A percentile compares a stretch with the other conserved stretches of the same genome.
Evolutionary conservation across 2,888 invertebrate genomes (phyloP).

Genomic region (Ephialtes manifestator): DNA sequence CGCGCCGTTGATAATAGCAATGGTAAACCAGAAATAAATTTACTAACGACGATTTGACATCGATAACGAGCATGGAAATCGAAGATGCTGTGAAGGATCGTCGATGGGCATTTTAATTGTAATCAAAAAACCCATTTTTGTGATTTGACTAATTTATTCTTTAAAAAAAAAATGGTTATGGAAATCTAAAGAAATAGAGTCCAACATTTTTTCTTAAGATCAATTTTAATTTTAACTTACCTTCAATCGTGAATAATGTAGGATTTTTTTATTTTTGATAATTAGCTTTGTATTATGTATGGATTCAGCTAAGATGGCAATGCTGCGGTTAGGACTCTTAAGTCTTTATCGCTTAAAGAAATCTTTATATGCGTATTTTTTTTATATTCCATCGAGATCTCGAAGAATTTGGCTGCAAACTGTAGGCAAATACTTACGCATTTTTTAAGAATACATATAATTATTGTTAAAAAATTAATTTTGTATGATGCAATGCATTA

Average conservation of each 20-base stretch:
- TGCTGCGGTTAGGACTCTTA: no score
- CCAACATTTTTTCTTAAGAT: no score
- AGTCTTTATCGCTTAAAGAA: no score
- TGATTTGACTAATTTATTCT: neutral
- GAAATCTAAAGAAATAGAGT: neutral
- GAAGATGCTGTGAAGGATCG: neutral
- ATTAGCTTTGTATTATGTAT: neutral
- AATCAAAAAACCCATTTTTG: neutral
- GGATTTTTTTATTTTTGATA: neutral
- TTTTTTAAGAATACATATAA: no score
- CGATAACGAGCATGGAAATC: constrained; percentile 60
- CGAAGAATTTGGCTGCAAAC: no score
- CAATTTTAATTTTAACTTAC: neutral
- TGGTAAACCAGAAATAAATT: constrained; percentile 66
- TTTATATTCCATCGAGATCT: no score
- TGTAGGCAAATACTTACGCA: no score
- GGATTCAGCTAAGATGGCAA: no score
- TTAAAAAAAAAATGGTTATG: neutral
- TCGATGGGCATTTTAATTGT: constrained; percentile 9
- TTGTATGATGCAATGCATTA: no score
- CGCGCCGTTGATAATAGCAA: constrained; percentile 74
- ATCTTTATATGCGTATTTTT: no score
- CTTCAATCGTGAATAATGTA: neutral
- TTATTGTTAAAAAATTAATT: no score
- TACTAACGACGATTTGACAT: constrained; percentile 61